Percentiles rank a stretch among this genome's conserved stretches.
Evolutionary conservation across 2,113 vertebrate genomes (phyloP).

Genomic region (Silurus meridionalis): DNA sequence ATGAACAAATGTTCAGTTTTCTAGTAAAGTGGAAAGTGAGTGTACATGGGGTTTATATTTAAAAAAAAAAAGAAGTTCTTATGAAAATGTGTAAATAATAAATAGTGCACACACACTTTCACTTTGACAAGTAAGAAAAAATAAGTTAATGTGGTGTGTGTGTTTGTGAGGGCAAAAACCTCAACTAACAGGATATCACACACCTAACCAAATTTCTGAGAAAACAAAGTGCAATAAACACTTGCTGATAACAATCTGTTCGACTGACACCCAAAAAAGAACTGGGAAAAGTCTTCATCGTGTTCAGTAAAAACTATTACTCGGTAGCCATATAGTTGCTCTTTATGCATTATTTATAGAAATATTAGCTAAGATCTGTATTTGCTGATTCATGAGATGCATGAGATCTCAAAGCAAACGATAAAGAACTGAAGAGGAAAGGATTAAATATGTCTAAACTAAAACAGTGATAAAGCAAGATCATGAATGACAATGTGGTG

Average conservation of each 20-base stretch:
- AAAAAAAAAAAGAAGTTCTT: not conserved
- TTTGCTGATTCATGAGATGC: not conserved
- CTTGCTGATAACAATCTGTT: not conserved
- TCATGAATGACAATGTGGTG: not conserved
- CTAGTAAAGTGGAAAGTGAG: not conserved
- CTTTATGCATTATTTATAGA: not conserved
- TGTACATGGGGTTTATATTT: not conserved
- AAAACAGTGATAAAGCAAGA: not conserved
- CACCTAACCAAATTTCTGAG: slow-evolving; percentile 39
- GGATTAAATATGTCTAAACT: not conserved
- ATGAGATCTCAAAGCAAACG: not conserved
- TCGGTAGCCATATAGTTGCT: not conserved
- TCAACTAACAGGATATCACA: slow-evolving; percentile 48
- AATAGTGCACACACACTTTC: not conserved
- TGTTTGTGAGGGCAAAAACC: slow-evolving; percentile 32
- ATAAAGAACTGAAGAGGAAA: not conserved
- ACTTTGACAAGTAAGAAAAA: not conserved
- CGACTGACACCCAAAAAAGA: not conserved
- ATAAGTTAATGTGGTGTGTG: not conserved
- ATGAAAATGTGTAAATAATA: not conserved
- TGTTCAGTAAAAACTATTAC: too few relatives aligned
- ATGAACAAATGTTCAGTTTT: not conserved
- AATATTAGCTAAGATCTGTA: not conserved
- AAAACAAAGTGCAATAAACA: not conserved
- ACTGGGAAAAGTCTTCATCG: too few relatives aligned